Evolutionary conservation across 1,140 invertebrate species (phyloP).

Genomic region (Wiebesia pumilae): DNA sequence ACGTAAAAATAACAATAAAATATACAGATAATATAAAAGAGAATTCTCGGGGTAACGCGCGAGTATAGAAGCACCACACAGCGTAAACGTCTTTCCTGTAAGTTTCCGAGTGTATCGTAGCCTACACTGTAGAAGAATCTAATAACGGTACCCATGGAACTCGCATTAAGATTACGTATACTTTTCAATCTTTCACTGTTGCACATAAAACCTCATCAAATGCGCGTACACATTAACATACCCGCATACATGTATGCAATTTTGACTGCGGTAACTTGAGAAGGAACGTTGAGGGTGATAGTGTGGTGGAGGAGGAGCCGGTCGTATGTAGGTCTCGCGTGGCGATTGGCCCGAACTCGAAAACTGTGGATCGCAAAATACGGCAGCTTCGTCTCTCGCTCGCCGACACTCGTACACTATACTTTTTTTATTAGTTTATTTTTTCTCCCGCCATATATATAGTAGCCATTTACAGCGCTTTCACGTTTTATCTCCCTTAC

Average conservation of each 20-base stretch:
- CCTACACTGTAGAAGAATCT: not conserved
- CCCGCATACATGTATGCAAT: not conserved
- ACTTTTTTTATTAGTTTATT: too few species aligned
- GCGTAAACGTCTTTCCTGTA: not conserved
- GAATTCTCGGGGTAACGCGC: not conserved
- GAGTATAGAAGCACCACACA: not conserved
- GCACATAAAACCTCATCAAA: not conserved
- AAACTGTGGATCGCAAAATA: constrained; percentile 47
- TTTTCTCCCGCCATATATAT: not conserved
- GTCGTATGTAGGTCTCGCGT: constrained; percentile 48
- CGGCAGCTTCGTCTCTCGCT: constrained; percentile 8
- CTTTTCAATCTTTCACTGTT: not conserved
- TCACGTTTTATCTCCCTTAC: not conserved
- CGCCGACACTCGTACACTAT: not conserved
- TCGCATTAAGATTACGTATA: not conserved
- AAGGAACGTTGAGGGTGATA: not conserved
- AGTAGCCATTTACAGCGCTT: not conserved
- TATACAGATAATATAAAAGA: not conserved
- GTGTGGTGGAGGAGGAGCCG: not conserved
- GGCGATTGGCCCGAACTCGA: constrained; percentile 36
- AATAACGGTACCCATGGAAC: constrained; percentile 26
- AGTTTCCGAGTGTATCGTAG: not conserved
- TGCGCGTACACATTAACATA: not conserved
- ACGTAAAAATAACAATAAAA: not conserved
- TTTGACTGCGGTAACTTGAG: not conserved